Percentiles rank a stretch among this genome's conserved stretches.
Conservation (phyloP, 1,140 invertebrate species). For the Bombus superbus region DNA sequence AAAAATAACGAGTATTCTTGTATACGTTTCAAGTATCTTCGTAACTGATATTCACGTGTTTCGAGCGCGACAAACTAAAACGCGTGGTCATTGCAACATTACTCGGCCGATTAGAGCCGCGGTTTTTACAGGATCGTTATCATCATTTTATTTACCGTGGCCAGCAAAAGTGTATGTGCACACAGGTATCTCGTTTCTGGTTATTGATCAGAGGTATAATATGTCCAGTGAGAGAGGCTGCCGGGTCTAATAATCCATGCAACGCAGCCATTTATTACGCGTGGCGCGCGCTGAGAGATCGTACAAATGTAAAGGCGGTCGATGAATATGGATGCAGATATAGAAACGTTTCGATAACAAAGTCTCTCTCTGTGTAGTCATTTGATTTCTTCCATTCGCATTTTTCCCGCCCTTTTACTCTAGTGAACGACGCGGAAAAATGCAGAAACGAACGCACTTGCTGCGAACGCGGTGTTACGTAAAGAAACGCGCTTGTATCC, state of each 20-base stretch:
- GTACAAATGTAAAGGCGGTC: conserved; percentile 19
- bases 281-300: background rate
- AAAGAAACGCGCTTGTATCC: background rate
- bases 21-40: background rate
- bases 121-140: background rate
- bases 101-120: background rate
- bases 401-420: background rate
- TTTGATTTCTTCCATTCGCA: conserved; percentile 9
- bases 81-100: background rate
- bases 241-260: conserved; percentile 7
- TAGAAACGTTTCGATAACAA: conserved; percentile 42
- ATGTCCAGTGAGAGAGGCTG: background rate
- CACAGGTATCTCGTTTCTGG: conserved; percentile 5
- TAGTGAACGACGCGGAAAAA: conserved; percentile 26
- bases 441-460: background rate
- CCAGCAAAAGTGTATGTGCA: background rate
- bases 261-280: conserved; percentile 23
- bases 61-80: background rate
- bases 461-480: conserved; percentile 10
- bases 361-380: conserved; percentile 21
- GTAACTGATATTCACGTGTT: background rate
- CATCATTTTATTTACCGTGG: conserved; percentile 4
- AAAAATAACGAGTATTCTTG: background rate
- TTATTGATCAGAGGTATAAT: conserved; percentile 29
- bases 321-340: conserved; percentile 50